Conservation (phyloP, 1,140 invertebrate species). For the Cydia fagiglandana region DNA sequence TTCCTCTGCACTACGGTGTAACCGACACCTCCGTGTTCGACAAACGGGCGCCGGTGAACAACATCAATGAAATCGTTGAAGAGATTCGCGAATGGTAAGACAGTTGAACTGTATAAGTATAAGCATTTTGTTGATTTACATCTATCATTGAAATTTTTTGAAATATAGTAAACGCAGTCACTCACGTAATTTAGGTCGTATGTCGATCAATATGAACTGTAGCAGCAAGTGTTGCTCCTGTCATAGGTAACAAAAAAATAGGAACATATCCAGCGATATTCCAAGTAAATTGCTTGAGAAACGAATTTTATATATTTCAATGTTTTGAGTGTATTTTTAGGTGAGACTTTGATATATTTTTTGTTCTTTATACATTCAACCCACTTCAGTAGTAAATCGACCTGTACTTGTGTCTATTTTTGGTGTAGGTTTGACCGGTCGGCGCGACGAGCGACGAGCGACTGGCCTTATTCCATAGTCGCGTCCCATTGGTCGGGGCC, state of each 20-base stretch:
- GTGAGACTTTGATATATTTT: no score
- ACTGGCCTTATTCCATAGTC: slow-evolving; percentile 63
- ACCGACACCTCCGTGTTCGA: slow-evolving; percentile 64
- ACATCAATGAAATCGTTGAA: slow-evolving; percentile 49
- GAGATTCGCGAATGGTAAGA: slow-evolving; percentile 51
- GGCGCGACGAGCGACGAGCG: slow-evolving; percentile 29
- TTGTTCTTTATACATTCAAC: no score
- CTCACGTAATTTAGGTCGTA: no score
- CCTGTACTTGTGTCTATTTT: not conserved
- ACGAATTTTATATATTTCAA: no score
- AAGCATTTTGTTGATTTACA: not conserved
- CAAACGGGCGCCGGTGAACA: slow-evolving; percentile 43
- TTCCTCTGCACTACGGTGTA: slow-evolving; percentile 63
- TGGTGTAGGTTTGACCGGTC: slow-evolving; percentile 49
- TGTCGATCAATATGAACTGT: no score
- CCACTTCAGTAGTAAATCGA: no score
- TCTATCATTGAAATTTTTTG: not conserved
- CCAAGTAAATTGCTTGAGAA: no score
- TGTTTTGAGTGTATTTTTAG: no score
- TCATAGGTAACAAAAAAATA: no score
- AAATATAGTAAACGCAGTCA: no score
- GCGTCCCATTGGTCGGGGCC: slow-evolving; percentile 47
- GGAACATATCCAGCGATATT: no score
- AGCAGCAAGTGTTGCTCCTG: no score
- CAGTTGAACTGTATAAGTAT: not conserved